Evolutionary conservation across 2,797 vertebrate species (phyloP).

Genomic region (Rhabdophis nuchalis): DNA sequence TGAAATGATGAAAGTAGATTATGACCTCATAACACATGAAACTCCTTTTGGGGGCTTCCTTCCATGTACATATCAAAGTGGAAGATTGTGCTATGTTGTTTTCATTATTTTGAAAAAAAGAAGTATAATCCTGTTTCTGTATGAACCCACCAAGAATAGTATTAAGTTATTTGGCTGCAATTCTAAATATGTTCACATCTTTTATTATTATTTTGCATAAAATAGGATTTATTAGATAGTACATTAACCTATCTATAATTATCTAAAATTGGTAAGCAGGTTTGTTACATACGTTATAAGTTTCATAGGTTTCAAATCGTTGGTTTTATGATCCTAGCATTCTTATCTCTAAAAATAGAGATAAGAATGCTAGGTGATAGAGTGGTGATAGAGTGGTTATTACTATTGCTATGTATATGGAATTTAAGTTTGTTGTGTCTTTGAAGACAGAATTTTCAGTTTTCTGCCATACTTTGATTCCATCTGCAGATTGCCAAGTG

Average conservation of each 20-base stretch:
- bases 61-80: neutral
- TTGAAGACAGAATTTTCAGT: neutral
- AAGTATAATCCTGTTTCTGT: neutral
- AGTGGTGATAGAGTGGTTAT: neutral
- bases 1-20: neutral
- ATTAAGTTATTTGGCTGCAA: neutral
- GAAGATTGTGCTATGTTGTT: neutral
- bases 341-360: too few relatives aligned
- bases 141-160: neutral
- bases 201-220: neutral
- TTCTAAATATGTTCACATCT: neutral
- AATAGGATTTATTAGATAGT: neutral
- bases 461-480: neutral
- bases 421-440: rapidly evolving
- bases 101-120: neutral
- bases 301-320: neutral
- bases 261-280: neutral
- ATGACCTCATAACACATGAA: neutral
- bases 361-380: too few relatives aligned
- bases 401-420: neutral
- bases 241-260: neutral
- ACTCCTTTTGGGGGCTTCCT: neutral
- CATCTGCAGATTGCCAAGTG: neutral
- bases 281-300: neutral
- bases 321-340: neutral